Evolutionary conservation across 2,888 invertebrate species (phyloP).

Genomic region (Parnassius mnemosyne): DNA sequence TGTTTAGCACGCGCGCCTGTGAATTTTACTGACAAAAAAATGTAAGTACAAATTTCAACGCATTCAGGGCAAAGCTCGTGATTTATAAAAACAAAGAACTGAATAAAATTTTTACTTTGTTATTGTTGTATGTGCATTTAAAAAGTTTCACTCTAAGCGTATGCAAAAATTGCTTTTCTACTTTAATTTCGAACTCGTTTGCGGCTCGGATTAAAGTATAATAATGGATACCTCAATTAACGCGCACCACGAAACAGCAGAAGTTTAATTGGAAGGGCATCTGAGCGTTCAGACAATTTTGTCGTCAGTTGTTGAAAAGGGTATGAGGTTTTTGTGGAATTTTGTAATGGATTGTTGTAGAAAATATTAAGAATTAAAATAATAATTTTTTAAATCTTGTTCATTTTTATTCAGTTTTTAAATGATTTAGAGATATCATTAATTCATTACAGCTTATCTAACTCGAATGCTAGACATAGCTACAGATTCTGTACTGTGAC

Average conservation of each 20-base stretch:
- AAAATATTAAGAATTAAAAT: too few species aligned
- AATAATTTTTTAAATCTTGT: too few species aligned
- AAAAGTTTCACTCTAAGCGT: conserved; percentile 9
- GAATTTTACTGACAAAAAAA: too few species aligned
- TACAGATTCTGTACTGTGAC: too few species aligned
- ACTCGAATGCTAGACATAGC: too few species aligned
- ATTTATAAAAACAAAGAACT: neutral
- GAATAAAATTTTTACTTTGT: neutral
- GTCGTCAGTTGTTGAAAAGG: conserved; percentile 10
- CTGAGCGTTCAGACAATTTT: conserved; percentile 12
- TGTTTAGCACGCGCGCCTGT: too few species aligned
- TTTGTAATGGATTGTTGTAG: neutral
- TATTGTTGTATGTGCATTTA: neutral
- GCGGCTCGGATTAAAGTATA: conserved; percentile 22
- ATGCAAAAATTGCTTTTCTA: conserved; percentile 15
- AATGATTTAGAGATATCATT: too few species aligned
- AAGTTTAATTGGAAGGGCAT: conserved; percentile 24
- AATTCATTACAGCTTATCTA: too few species aligned
- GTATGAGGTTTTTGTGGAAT: conserved; percentile 10
- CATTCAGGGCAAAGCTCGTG: too few species aligned
- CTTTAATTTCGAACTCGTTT: conserved; percentile 12
- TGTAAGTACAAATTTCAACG: too few species aligned
- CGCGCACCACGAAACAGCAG: conserved; percentile 23
- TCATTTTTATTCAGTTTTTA: too few species aligned
- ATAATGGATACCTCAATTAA: conserved; percentile 27